A percentile compares a stretch with the other conserved stretches of the same genome.
phyloP scores from a whole-genome alignment of 2,888 invertebrate genomes.

The Tortricodes alternella region DNA sequence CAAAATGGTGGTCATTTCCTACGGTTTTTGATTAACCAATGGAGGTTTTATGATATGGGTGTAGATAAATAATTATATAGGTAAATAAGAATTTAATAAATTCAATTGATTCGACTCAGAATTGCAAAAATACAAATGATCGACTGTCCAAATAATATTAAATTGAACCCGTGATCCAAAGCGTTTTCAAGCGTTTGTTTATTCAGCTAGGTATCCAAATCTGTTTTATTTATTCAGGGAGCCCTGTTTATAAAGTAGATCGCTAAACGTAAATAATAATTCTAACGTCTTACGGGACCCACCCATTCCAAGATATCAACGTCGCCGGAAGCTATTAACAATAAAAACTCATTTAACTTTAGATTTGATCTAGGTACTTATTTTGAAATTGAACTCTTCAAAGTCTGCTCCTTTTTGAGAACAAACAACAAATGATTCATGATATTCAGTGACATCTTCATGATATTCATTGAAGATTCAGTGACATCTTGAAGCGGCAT shows the following conservation, averaged over 20 bases:
- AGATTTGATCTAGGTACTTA: background rate
- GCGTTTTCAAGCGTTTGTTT: conserved; percentile 1
- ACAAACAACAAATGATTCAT: background rate
- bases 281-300: background rate
- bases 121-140: background rate
- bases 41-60: too few species aligned
- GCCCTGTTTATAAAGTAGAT: background rate
- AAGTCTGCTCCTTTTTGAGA: background rate
- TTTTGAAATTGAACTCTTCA: background rate
- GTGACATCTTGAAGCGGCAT: too few species aligned
- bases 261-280: too few species aligned
- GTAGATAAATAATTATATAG: too few species aligned
- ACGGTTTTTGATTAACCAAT: too few species aligned
- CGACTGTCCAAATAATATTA: conserved; percentile 12
- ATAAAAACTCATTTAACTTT: conserved; percentile 20
- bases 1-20: too few species aligned
- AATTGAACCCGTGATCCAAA: background rate
- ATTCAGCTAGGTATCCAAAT: conserved; percentile 10
- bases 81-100: too few species aligned
- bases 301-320: background rate
- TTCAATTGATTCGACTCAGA: too few species aligned
- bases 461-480: too few species aligned
- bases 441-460: too few species aligned
- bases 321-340: background rate
- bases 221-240: conserved; percentile 16